These are phyloP conservation scores for Aphelocoma coerulescens DNA, from an alignment of 2,113 vertebrate species.

Conservation along the genomic window DNA sequence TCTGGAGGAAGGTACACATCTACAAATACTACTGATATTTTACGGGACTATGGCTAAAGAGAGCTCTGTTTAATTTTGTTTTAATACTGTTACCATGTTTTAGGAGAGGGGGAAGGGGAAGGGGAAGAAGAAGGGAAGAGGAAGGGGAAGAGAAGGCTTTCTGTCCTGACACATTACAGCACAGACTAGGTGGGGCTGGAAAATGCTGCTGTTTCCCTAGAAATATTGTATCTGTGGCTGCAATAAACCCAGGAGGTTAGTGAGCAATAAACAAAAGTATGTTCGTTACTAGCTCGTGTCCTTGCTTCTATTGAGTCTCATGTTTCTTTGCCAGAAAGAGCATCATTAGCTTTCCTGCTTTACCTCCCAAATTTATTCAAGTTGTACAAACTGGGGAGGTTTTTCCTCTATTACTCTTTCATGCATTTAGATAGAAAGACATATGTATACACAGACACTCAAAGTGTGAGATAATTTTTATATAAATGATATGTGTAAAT, in stretches of 20 bases:
- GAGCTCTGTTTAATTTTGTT: not conserved
- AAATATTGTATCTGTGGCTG: not conserved
- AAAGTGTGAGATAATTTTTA: not conserved
- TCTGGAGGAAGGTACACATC: not conserved
- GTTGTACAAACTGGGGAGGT: not conserved
- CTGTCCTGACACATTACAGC: not conserved
- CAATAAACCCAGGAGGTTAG: not conserved
- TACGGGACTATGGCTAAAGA: not conserved
- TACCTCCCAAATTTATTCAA: not conserved
- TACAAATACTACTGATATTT: not conserved
- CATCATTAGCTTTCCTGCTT: not conserved
- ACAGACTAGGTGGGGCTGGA: not conserved
- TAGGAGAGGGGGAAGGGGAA: too few relatives aligned
- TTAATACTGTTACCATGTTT: not conserved
- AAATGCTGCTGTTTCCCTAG: not conserved
- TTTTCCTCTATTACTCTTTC: not conserved
- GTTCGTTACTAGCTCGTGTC: not conserved
- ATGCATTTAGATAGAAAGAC: not conserved
- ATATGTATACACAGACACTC: not conserved
- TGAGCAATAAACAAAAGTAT: not conserved
- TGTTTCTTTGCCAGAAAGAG: not conserved
- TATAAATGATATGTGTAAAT: not conserved
- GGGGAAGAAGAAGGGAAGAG: not conserved
- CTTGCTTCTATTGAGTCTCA: not conserved
- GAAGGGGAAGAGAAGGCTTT: not conserved